Evolutionary conservation across 2,113 vertebrate species (phyloP).

Genomic region (Charadrius vociferus): DNA sequence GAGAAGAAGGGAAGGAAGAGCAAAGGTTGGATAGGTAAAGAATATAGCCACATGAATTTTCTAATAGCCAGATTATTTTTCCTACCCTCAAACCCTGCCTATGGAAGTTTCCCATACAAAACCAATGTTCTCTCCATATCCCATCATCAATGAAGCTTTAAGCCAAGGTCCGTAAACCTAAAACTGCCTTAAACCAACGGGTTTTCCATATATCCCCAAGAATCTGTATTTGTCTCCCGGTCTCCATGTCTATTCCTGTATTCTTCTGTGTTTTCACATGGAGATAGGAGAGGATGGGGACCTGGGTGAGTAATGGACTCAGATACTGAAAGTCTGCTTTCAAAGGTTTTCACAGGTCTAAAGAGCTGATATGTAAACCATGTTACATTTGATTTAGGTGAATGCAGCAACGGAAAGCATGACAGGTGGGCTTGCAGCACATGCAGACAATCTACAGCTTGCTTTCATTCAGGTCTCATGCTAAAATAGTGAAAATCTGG

Average conservation of each 20-base stretch:
- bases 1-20: not conserved
- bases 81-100: not conserved
- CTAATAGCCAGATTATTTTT: not conserved
- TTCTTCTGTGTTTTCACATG: not conserved
- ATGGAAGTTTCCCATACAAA: not conserved
- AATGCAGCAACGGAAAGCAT: not conserved
- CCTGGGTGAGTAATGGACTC: not conserved
- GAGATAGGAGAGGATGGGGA: not conserved
- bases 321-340: not conserved
- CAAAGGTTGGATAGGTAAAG: not conserved
- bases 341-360: not conserved
- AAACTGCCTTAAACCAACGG: not conserved
- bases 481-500: not conserved
- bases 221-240: not conserved
- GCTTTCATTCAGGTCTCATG: not conserved
- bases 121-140: accelerated
- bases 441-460: not conserved
- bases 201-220: not conserved
- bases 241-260: not conserved
- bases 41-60: not conserved
- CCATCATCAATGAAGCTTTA: not conserved
- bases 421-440: not conserved
- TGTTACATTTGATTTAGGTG: not conserved
- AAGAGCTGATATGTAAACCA: not conserved
- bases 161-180: not conserved